Evolutionary conservation across 2,113 vertebrate genomes (phyloP).

Genomic region (Myiopsitta monachus): DNA sequence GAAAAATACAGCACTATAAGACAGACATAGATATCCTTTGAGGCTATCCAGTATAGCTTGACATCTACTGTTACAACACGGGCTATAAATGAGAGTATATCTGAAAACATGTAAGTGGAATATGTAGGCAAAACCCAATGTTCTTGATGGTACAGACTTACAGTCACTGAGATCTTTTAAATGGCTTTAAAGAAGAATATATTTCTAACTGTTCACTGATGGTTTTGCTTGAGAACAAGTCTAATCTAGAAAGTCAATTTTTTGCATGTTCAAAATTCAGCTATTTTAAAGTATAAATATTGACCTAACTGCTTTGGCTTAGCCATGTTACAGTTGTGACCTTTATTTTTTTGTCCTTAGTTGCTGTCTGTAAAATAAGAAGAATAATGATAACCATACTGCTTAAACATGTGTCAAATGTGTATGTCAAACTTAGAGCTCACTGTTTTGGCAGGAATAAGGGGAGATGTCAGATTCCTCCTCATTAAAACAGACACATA

Average conservation of each 20-base stretch:
- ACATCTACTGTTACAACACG: neutral
- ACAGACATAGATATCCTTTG: neutral
- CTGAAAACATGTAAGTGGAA: neutral
- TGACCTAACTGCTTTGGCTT: neutral
- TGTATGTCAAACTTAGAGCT: neutral
- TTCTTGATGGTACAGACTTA: neutral
- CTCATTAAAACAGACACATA: neutral
- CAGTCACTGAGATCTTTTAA: neutral
- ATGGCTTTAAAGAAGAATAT: neutral
- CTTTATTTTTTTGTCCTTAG: neutral
- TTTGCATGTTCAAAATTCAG: neutral
- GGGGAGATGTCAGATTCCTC: neutral
- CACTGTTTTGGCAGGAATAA: neutral
- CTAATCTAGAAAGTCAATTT: neutral
- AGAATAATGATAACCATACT: neutral
- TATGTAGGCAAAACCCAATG: rapidly evolving
- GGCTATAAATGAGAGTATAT: neutral
- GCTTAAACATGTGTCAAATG: neutral
- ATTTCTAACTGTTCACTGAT: neutral
- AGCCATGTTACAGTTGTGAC: neutral
- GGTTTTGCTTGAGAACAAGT: neutral
- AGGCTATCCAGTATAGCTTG: neutral
- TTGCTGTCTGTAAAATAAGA: neutral
- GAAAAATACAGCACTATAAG: neutral
- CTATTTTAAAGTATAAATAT: neutral